Evolutionary conservation across 1,140 invertebrate species (phyloP).

Genomic region (Hormaphis cornu): DNA sequence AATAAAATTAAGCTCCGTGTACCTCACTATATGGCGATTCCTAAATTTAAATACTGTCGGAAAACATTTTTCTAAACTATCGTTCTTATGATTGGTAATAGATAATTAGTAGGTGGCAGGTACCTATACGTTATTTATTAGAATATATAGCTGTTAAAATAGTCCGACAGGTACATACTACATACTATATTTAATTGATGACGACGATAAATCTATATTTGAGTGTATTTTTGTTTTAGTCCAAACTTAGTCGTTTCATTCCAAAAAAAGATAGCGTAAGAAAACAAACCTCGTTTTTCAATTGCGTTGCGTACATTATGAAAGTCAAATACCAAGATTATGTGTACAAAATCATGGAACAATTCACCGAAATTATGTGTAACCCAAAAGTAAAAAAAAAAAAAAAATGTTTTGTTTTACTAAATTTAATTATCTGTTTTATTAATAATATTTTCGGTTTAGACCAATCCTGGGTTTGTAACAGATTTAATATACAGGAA

Average conservation of each 20-base stretch:
- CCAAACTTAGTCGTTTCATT: slow-evolving; percentile 16
- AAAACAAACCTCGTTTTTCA: slow-evolving; percentile 23
- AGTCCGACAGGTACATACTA: too few species aligned
- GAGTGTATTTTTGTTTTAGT: slow-evolving; percentile 2
- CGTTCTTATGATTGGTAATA: too few species aligned
- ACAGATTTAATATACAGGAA: slow-evolving; percentile 20
- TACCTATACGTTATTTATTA: too few species aligned
- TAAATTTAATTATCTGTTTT: neutral
- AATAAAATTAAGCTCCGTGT: too few species aligned
- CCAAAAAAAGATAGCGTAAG: slow-evolving; percentile 20
- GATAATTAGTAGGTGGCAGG: too few species aligned
- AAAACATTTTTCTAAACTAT: too few species aligned
- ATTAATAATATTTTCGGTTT: neutral
- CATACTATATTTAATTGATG: too few species aligned
- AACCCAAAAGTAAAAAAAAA: slow-evolving; percentile 17
- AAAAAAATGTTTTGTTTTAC: neutral
- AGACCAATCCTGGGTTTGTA: slow-evolving; percentile 23
- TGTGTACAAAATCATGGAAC: slow-evolving; percentile 16
- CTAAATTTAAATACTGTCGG: too few species aligned
- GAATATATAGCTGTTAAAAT: too few species aligned
- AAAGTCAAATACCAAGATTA: slow-evolving; percentile 26
- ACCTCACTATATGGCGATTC: too few species aligned
- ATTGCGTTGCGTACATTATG: slow-evolving; percentile 23
- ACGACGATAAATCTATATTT: too few species aligned
- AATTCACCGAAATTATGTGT: slow-evolving; percentile 10